These are phyloP conservation scores for Ditylenchus dipsaci DNA, from an alignment of 1,140 invertebrate species.

Conservation along the genomic window DNA sequence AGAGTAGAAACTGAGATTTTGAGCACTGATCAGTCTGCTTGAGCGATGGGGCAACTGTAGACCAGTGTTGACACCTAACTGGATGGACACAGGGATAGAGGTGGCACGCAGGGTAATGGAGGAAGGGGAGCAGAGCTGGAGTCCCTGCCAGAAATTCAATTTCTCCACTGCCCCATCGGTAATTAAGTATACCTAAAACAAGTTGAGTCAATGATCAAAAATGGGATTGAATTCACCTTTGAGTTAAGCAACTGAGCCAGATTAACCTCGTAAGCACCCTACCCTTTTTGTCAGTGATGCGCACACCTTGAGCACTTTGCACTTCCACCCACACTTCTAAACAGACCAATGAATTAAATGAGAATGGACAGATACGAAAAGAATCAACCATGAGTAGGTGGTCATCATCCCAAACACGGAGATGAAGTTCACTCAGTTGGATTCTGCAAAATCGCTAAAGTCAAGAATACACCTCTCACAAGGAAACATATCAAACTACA, in stretches of 20 bases:
- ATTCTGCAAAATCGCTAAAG: constrained; percentile 11
- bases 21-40: constrained; percentile 31
- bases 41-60: constrained; percentile 42
- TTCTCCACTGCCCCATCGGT: constrained; percentile 26
- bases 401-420: constrained; percentile 45
- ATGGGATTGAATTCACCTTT: too few relatives aligned
- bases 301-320: constrained; percentile 8
- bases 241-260: constrained; percentile 42
- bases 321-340: constrained; percentile 38
- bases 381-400: constrained; percentile 19
- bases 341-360: too few relatives aligned
- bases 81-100: constrained; percentile 39
- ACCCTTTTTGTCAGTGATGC: constrained; percentile 19
- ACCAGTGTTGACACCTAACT: constrained; percentile 42
- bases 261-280: constrained; percentile 32
- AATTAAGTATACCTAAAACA: constrained; percentile 41
- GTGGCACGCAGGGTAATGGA: constrained; percentile 25
- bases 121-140: constrained; percentile 15
- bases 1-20: constrained; percentile 46
- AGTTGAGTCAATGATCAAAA: too few relatives aligned
- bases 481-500: too few relatives aligned
- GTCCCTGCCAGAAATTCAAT: constrained; percentile 22
- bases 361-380: too few relatives aligned
- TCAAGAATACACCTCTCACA: too few relatives aligned
- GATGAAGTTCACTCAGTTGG: constrained; percentile 22